Conservation (phyloP, 1,140 invertebrate species). For the Ladona fulva region DNA sequence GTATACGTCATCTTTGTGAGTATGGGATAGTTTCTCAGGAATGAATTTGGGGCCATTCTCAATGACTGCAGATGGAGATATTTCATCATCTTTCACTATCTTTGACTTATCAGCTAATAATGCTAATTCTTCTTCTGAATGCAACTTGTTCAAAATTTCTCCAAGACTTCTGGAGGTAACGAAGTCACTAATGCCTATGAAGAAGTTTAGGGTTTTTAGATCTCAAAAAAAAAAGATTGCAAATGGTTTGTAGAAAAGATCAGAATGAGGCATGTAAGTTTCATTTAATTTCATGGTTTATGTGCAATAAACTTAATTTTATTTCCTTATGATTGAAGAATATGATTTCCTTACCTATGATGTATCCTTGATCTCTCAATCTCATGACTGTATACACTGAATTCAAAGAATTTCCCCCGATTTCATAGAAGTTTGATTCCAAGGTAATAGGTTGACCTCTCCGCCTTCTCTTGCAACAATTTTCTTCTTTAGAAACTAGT, state of each 20-base stretch:
- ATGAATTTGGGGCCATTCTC: conserved; percentile 35
- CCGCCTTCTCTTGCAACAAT: neutral
- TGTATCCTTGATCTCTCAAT: conserved; percentile 64
- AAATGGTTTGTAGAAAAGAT: too few relatives aligned
- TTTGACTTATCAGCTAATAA: too few relatives aligned
- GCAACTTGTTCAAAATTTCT: conserved; percentile 52
- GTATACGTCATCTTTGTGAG: conserved; percentile 51
- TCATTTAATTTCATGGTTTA: too few relatives aligned
- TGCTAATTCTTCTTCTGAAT: conserved; percentile 29
- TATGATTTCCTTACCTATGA: conserved; percentile 47
- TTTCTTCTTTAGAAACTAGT: neutral
- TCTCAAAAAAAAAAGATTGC: too few relatives aligned
- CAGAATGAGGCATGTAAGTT: too few relatives aligned
- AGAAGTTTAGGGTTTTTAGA: too few relatives aligned
- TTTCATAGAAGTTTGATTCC: conserved; percentile 66
- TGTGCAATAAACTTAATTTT: neutral
- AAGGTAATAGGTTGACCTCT: conserved; percentile 27
- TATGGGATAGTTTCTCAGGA: conserved; percentile 46
- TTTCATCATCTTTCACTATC: conserved; percentile 25
- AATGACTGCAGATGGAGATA: conserved; percentile 23
- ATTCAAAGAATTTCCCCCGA: conserved; percentile 79
- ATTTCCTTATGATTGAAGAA: too few relatives aligned
- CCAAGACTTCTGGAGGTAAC: conserved; percentile 58
- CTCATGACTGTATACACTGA: conserved; percentile 70
- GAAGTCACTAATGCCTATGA: conserved; percentile 62